Conservation (phyloP, 2,113 vertebrate species). For the Columba janthina region DNA sequence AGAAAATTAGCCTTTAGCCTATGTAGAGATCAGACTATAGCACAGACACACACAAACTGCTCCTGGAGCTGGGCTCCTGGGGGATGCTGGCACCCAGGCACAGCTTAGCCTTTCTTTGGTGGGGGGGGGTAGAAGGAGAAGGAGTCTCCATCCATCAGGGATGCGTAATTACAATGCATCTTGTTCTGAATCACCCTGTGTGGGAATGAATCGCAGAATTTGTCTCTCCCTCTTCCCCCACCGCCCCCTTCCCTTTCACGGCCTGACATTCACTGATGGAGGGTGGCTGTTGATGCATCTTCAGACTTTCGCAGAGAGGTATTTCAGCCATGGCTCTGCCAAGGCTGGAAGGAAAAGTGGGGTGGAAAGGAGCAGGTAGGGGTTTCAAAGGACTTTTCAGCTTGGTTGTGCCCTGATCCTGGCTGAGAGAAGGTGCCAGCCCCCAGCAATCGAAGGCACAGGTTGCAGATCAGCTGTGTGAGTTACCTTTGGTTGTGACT, state of each 20-base stretch:
- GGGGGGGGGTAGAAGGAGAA: neutral
- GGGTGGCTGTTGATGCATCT: constrained; percentile 39
- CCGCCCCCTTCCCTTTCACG: constrained; percentile 49
- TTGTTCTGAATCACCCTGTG: constrained; percentile 65
- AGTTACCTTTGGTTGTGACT: neutral
- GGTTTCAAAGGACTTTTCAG: neutral
- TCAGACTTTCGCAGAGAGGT: constrained; percentile 46
- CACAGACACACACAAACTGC: neutral
- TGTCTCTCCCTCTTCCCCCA: constrained; percentile 66
- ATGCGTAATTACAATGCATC: constrained; percentile 70
- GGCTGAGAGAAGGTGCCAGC: neutral
- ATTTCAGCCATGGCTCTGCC: constrained; percentile 28
- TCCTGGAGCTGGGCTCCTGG: neutral
- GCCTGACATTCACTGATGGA: constrained; percentile 52
- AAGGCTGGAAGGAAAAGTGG: neutral
- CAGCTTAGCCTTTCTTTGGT: neutral
- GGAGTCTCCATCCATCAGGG: constrained; percentile 53
- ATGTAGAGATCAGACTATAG: neutral
- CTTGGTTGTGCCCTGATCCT: neutral
- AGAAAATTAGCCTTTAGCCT: constrained; percentile 20
- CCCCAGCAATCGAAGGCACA: fast-evolving
- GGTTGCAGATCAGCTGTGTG: constrained; percentile 16
- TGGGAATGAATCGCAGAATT: constrained; percentile 60
- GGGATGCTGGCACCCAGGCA: constrained; percentile 22
- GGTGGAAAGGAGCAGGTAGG: neutral